These are phyloP conservation scores for Ceratotherium simum DNA, from an alignment of 2,113 vertebrate species.

Conservation along the genomic window DNA sequence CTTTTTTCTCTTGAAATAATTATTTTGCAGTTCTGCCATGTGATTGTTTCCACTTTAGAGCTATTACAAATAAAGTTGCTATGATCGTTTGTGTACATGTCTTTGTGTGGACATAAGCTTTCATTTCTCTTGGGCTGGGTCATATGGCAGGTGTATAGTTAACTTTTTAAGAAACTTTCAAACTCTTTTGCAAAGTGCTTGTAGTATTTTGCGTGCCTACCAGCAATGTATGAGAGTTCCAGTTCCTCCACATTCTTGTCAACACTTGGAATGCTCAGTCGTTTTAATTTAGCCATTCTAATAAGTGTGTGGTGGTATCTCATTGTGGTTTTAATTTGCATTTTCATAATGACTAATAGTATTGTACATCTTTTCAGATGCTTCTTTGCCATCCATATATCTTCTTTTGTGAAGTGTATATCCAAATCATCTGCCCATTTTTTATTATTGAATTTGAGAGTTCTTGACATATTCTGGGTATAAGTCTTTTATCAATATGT, in stretches of 20 bases:
- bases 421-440: not conserved
- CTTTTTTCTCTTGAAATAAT: not conserved
- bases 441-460: not conserved
- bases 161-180: not conserved
- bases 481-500: not conserved
- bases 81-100: not conserved
- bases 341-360: not conserved
- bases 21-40: not conserved
- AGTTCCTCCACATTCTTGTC: not conserved
- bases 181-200: not conserved
- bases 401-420: not conserved
- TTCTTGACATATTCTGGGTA: not conserved
- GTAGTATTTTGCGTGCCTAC: not conserved
- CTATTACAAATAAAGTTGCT: not conserved
- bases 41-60: not conserved
- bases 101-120: not conserved
- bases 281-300: not conserved
- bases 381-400: not conserved
- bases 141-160: not conserved
- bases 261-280: not conserved
- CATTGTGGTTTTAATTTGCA: not conserved
- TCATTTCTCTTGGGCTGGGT: not conserved
- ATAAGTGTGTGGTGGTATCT: not conserved
- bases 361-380: not conserved
- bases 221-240: not conserved